These are phyloP conservation scores for Thripadectes ignobilis DNA, from an alignment of 2,797 vertebrate genomes.

Conservation along the genomic window DNA sequence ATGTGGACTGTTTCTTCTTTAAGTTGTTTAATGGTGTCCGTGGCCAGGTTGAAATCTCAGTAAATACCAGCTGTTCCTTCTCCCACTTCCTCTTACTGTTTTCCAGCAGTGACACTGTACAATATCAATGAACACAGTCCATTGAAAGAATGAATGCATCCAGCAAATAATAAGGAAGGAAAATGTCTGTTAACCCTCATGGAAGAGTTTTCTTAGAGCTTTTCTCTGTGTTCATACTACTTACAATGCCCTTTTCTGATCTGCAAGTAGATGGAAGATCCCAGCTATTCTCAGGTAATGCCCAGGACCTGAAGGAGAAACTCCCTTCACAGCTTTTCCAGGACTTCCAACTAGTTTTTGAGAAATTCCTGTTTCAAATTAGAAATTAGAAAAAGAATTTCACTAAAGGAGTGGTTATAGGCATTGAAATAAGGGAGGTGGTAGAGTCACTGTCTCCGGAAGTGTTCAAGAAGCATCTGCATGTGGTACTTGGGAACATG, in stretches of 20 bases:
- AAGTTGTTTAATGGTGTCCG: not conserved
- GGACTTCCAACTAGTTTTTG: not conserved
- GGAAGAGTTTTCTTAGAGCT: not conserved
- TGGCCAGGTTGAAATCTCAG: not conserved
- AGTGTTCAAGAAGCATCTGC: not conserved
- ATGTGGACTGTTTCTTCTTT: not conserved
- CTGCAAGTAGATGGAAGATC: not conserved
- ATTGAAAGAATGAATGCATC: not conserved
- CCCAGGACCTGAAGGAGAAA: not conserved
- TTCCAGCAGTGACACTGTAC: not conserved
- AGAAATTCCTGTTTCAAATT: not conserved
- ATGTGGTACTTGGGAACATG: not conserved
- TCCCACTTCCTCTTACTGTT: not conserved
- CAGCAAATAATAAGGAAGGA: not conserved
- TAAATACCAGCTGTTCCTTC: not conserved
- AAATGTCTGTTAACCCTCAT: not conserved
- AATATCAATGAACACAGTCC: not conserved
- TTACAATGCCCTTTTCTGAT: not conserved
- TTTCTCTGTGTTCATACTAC: not conserved
- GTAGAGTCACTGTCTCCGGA: not conserved
- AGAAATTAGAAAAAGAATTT: not conserved
- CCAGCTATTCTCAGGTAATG: accelerated
- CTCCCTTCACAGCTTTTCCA: not conserved
- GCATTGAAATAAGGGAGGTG: not conserved
- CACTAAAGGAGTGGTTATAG: not conserved